Evolutionary conservation across 2,797 vertebrate species (phyloP).

Genomic region (Cryptoprocta ferox): DNA sequence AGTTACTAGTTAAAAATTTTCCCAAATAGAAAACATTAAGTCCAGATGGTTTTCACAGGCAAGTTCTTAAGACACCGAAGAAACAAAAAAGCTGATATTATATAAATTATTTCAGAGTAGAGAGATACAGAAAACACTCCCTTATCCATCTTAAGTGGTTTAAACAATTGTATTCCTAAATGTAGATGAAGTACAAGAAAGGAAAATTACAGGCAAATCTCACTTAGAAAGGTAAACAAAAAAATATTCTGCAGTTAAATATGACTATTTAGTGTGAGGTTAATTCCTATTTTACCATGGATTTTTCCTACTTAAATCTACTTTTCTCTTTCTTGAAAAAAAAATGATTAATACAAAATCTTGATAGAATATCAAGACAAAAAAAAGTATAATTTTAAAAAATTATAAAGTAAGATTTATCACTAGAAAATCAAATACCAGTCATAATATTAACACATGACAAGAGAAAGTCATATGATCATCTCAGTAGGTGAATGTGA

Average conservation of each 20-base stretch:
- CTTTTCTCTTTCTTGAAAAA: background rate
- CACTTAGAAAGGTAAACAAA: background rate
- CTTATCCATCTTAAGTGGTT: background rate
- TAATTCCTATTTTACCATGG: background rate
- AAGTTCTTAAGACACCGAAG: background rate
- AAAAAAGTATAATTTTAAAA: background rate
- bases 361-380: background rate
- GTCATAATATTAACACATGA: background rate
- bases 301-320: background rate
- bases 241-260: background rate
- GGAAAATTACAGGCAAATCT: background rate
- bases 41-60: background rate
- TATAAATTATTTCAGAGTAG: background rate
- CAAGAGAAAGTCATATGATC: background rate
- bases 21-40: constrained; percentile 7
- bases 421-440: constrained; percentile 16
- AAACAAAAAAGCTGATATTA: background rate
- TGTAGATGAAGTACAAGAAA: background rate
- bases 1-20: constrained; percentile 15
- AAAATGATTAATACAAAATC: background rate
- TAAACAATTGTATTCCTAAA: background rate
- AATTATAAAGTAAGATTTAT: background rate
- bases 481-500: background rate
- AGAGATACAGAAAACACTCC: constrained; percentile 15
- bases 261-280: background rate